phyloP scores from a whole-genome alignment of 2,113 vertebrate species.

The Emydura subglobosa region DNA sequence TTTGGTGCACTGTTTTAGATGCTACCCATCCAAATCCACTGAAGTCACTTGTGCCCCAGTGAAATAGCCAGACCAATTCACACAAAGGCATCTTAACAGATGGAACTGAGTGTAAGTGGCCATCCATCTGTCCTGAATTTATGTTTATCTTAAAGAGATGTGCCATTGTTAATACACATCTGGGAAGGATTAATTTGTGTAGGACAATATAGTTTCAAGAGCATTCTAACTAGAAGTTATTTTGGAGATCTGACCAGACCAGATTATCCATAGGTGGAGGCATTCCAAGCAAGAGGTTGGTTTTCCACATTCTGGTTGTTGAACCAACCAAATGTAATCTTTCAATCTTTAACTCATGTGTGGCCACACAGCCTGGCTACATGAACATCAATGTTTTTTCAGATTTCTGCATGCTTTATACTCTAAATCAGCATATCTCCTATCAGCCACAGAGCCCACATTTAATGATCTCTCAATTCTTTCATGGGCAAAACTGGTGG shows the following conservation, averaged over 20 bases:
- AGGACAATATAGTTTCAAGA: background rate
- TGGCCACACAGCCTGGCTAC: background rate
- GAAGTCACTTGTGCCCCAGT: background rate
- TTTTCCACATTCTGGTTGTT: background rate
- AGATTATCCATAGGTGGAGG: background rate
- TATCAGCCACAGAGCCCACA: background rate
- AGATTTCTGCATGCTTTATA: background rate
- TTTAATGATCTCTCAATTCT: background rate
- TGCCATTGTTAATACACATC: background rate
- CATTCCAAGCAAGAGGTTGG: background rate
- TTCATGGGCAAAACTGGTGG: background rate
- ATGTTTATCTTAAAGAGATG: background rate
- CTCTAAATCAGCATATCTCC: background rate
- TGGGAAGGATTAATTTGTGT: background rate
- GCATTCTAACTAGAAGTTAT: background rate
- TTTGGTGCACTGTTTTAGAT: background rate
- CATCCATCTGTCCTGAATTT: background rate
- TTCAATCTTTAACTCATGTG: background rate
- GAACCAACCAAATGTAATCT: background rate
- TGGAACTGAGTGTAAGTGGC: background rate
- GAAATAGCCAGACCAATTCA: background rate
- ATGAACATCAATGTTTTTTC: background rate
- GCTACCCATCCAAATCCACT: background rate
- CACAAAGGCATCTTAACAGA: background rate
- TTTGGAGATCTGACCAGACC: background rate